Evolutionary conservation across 2,888 invertebrate species (phyloP).

Genomic region (Lobophora halterata): DNA sequence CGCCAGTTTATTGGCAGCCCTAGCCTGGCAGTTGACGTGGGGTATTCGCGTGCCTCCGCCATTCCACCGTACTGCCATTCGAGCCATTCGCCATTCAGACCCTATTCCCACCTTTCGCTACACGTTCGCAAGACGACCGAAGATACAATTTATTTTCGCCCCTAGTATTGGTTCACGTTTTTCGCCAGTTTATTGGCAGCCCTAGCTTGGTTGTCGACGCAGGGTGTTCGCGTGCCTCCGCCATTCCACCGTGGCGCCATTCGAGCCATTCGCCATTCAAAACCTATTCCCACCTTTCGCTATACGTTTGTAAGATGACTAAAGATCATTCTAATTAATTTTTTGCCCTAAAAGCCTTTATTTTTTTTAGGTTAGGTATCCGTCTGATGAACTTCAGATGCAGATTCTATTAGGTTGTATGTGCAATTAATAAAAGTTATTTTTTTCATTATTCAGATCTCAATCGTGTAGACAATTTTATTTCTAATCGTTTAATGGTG

Average conservation of each 20-base stretch:
- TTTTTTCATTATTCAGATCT: no score
- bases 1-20: no score
- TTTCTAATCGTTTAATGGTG: no score
- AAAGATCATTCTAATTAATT: slow-evolving; percentile 6
- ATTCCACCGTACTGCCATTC: slow-evolving; percentile 40
- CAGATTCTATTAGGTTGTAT: no score
- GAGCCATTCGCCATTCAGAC: slow-evolving; percentile 26
- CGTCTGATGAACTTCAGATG: no score
- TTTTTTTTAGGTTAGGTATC: no score
- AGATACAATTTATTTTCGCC: no score
- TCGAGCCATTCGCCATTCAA: slow-evolving; percentile 28
- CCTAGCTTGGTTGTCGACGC: slow-evolving; percentile 3
- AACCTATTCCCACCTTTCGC: slow-evolving; percentile 26
- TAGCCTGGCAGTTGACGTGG: slow-evolving; percentile 2
- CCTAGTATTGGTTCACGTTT: no score
- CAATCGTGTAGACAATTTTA: no score
- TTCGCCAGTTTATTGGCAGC: slow-evolving; percentile 4
- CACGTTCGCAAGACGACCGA: slow-evolving; percentile 20
- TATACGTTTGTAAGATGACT: slow-evolving; percentile 19
- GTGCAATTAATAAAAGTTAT: no score
- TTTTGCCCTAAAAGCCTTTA: no score
- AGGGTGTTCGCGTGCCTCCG: slow-evolving; percentile 28
- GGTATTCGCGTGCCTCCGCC: slow-evolving; percentile 32
- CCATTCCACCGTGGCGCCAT: slow-evolving; percentile 42
- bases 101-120: slow-evolving; percentile 26